A percentile compares a stretch with the other conserved stretches of the same genome.
These are phyloP conservation scores for Megalops cyprinoides DNA, from an alignment of 2,797 vertebrate genomes.

Conservation along the genomic window DNA sequence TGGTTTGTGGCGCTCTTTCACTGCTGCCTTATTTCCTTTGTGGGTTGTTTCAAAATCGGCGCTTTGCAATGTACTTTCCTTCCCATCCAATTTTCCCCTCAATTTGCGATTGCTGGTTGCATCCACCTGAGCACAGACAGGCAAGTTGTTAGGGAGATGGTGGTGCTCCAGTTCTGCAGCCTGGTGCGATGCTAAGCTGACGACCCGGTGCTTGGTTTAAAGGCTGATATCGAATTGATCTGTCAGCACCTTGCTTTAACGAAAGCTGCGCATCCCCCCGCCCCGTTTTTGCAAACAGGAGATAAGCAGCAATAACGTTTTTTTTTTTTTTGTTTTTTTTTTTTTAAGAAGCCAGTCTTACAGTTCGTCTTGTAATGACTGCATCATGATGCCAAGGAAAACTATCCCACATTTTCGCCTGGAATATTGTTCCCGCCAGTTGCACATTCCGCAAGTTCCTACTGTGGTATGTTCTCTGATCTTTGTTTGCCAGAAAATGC, in stretches of 20 bases:
- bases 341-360: conserved; percentile 22
- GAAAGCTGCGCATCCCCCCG: background rate
- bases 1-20: background rate
- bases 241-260: background rate
- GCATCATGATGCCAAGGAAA: conserved; percentile 18
- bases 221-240: background rate
- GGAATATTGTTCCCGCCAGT: conserved; percentile 20
- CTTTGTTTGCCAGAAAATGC: background rate
- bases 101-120: background rate
- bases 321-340: conserved; percentile 22
- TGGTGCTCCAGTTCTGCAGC: background rate
- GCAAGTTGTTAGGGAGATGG: background rate
- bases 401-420: background rate
- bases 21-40: background rate
- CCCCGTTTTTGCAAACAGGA: background rate
- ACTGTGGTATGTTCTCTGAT: background rate
- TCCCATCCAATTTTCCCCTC: background rate
- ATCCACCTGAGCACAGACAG: background rate
- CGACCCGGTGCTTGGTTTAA: background rate
- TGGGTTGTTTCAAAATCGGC: background rate
- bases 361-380: conserved; percentile 16
- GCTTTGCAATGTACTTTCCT: background rate
- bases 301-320: background rate
- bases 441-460: conserved; percentile 18
- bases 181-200: background rate